These are phyloP conservation scores for Lasioglossum albipes DNA, from an alignment of 1,140 invertebrate genomes.

Conservation along the genomic window DNA sequence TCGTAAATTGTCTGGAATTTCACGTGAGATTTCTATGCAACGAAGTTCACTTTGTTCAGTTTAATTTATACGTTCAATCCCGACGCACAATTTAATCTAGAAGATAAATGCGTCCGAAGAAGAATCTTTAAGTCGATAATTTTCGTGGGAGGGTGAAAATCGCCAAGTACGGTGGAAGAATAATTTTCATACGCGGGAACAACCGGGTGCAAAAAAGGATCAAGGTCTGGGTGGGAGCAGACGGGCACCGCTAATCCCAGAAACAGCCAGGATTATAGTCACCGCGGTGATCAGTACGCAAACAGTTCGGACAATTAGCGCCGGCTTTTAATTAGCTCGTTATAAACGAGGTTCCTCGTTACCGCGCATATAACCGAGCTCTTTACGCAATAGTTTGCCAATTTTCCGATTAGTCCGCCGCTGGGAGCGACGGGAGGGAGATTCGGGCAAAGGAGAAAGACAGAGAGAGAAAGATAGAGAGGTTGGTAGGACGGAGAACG, in stretches of 20 bases:
- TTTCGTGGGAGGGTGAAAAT: background rate
- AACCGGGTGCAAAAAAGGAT: background rate
- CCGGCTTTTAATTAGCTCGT: constrained; percentile 56
- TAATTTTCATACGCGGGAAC: background rate
- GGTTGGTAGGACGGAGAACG: background rate
- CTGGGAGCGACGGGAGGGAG: background rate
- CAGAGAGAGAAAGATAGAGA: background rate
- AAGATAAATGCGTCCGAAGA: too few species aligned
- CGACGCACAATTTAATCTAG: too few species aligned
- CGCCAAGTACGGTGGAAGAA: background rate
- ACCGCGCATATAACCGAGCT: constrained; percentile 31
- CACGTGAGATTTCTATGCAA: too few species aligned
- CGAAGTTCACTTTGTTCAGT: too few species aligned
- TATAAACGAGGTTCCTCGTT: constrained; percentile 54
- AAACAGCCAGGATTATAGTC: constrained; percentile 22
- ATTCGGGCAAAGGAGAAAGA: background rate
- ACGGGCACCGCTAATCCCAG: constrained; percentile 12
- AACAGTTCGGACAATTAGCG: constrained; percentile 49
- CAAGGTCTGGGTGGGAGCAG: background rate
- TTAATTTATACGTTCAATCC: too few species aligned
- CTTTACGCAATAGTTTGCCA: constrained; percentile 36
- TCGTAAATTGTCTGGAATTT: too few species aligned
- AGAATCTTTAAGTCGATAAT: background rate
- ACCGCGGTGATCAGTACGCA: constrained; percentile 23
- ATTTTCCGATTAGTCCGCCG: constrained; percentile 48